A percentile compares a stretch with the other conserved stretches of the same genome.
Conservation (phyloP, 1,140 invertebrate genomes). For the Drosophila persimilis region DNA sequence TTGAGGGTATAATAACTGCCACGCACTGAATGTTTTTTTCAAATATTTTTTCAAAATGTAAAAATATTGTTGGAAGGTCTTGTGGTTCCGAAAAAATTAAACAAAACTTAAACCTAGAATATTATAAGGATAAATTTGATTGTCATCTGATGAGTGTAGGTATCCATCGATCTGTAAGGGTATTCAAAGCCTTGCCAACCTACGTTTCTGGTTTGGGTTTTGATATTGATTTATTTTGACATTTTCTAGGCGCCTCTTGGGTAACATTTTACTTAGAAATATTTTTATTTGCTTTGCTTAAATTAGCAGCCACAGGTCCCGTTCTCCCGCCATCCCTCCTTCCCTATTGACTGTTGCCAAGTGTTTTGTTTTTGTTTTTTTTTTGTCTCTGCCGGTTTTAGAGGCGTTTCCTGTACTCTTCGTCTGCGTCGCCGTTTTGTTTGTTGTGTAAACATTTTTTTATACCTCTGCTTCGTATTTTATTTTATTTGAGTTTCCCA, state of each 20-base stretch:
- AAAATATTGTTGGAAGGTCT: too few species aligned
- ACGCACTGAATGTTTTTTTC: too few species aligned
- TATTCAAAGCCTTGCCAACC: too few species aligned
- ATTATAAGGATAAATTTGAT: background rate
- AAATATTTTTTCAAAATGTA: too few species aligned
- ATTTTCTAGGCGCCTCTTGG: conserved; percentile 16
- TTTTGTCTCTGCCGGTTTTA: conserved; percentile 16
- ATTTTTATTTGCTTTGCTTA: conserved; percentile 42
- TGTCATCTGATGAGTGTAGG: too few species aligned
- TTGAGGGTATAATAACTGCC: too few species aligned
- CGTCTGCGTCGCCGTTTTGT: conserved; percentile 16
- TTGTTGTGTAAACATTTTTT: conserved; percentile 71
- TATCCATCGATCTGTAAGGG: too few species aligned
- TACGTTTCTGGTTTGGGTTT: conserved; percentile 2
- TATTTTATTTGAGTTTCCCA: conserved; percentile 42
- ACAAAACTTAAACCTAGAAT: background rate
- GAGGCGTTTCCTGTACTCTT: conserved; percentile 38
- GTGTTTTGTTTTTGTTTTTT: conserved; percentile 34
- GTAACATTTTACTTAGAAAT: conserved; percentile 10
- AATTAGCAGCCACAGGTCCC: conserved; percentile 29
- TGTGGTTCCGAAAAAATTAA: background rate
- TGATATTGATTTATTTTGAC: conserved; percentile 59
- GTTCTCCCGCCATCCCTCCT: conserved; percentile 3
- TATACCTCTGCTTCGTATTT: conserved; percentile 16
- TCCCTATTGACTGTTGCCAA: conserved; percentile 42